Conservation (phyloP, 2,113 vertebrate genomes). For the Nymphicus hollandicus region DNA sequence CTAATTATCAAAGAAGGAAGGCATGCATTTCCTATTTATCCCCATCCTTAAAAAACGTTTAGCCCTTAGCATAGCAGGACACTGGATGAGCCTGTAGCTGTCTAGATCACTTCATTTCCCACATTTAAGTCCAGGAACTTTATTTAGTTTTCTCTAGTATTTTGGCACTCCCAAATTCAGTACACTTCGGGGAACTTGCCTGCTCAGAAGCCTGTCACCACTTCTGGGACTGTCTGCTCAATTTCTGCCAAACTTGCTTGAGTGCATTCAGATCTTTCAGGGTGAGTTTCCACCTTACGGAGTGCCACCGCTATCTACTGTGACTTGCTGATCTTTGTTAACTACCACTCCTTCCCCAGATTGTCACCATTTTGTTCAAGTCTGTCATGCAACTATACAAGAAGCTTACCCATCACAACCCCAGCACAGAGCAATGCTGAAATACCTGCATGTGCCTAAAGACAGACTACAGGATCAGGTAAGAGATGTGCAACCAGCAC, state of each 20-base stretch:
- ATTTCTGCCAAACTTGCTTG: not conserved
- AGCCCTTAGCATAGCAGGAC: not conserved
- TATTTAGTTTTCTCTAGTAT: not conserved
- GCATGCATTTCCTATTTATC: not conserved
- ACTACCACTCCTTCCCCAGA: constrained; percentile 25
- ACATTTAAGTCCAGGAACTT: not conserved
- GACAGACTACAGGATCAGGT: not conserved
- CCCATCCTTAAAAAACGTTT: not conserved
- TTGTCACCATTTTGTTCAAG: not conserved
- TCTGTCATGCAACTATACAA: not conserved
- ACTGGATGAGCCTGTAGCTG: not conserved
- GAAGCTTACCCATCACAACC: not conserved
- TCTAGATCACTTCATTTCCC: not conserved
- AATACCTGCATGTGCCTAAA: not conserved
- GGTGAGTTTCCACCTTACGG: constrained; percentile 29
- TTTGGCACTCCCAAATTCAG: not conserved
- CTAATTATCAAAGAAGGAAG: not conserved
- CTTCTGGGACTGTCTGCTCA: not conserved
- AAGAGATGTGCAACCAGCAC: not conserved
- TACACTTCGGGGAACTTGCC: not conserved
- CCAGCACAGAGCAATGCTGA: not conserved
- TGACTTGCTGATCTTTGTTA: not conserved
- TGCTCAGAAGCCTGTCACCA: not conserved
- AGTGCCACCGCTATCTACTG: not conserved
- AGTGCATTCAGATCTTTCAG: not conserved